phyloP scores from a whole-genome alignment of 2,888 invertebrate species.

The Trissolcus japonicus region DNA sequence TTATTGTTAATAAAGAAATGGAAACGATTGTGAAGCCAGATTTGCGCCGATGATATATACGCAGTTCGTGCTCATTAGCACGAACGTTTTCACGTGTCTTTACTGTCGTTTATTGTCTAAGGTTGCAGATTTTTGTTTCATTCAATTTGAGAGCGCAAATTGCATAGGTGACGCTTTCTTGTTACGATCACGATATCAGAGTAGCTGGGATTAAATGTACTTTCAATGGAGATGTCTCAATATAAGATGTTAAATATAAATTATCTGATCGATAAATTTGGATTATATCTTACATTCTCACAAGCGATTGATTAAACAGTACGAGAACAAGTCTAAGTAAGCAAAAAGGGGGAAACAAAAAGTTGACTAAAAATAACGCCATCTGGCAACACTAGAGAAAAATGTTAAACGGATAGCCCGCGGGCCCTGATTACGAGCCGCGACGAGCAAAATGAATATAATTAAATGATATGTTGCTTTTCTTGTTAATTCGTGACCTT shows the following conservation, averaged over 20 bases:
- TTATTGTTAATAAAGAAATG: constrained; percentile 58
- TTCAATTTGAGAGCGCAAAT: constrained; percentile 20
- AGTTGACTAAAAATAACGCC: constrained; percentile 29
- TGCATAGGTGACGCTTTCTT: constrained; percentile 10
- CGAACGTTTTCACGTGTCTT: constrained; percentile 16
- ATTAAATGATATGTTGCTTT: constrained; percentile 75
- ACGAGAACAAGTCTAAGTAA: constrained; percentile 10
- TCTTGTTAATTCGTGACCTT: constrained; percentile 71
- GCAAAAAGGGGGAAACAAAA: constrained; percentile 21
- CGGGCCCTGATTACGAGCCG: constrained; percentile 25
- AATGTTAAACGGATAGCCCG: constrained; percentile 51
- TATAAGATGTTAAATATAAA: neutral
- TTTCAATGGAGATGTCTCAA: neutral
- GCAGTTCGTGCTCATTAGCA: neutral
- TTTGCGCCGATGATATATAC: constrained; percentile 15
- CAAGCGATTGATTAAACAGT: constrained; percentile 3
- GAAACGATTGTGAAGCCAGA: constrained; percentile 55
- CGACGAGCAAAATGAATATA: constrained; percentile 70
- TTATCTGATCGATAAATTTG: neutral
- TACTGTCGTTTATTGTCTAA: constrained; percentile 41
- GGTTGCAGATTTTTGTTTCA: constrained; percentile 37
- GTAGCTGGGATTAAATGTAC: neutral
- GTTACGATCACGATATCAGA: neutral
- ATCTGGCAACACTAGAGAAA: constrained; percentile 50
- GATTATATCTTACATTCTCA: constrained; percentile 4